phyloP scores from a whole-genome alignment of 2,888 invertebrate species.

The Eupithecia pulchellata region DNA sequence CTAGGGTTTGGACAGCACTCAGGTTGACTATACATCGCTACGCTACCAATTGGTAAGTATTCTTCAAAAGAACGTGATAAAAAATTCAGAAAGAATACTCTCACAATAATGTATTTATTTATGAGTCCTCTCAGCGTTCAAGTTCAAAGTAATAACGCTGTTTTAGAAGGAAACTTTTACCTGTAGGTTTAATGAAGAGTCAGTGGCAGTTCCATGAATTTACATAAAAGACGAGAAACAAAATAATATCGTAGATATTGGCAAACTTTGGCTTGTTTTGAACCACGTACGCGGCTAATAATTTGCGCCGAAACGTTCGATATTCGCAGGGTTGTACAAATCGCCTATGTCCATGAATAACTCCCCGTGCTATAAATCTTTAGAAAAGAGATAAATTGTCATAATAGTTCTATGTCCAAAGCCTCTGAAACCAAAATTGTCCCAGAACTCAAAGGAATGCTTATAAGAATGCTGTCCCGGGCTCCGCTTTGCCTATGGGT shows the following conservation, averaged over 20 bases:
- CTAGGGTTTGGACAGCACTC: not conserved
- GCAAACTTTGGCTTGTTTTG: constrained; percentile 71
- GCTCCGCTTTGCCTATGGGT: not conserved
- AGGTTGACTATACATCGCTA: not conserved
- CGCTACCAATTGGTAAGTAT: constrained; percentile 2
- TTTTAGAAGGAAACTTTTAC: constrained; percentile 28
- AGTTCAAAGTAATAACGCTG: constrained; percentile 32
- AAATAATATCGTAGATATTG: constrained; percentile 73
- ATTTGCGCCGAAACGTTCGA: constrained; percentile 62
- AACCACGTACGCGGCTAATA: constrained; percentile 63
- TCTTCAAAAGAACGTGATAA: not conserved
- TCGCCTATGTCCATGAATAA: not conserved
- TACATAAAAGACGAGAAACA: constrained; percentile 64
- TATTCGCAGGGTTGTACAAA: constrained; percentile 61
- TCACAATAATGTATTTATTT: constrained; percentile 10
- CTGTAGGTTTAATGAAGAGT: constrained; percentile 34
- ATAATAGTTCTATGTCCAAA: too few species aligned
- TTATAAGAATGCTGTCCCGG: not conserved
- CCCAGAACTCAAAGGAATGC: not conserved
- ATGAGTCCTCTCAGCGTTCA: constrained; percentile 8
- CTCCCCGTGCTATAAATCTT: not conserved
- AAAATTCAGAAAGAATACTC: not conserved
- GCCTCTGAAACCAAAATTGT: not conserved
- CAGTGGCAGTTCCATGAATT: constrained; percentile 57
- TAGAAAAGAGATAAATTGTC: not conserved